These are phyloP conservation scores for Margaritifera margaritifera DNA, from an alignment of 2,888 invertebrate species.

Conservation along the genomic window DNA sequence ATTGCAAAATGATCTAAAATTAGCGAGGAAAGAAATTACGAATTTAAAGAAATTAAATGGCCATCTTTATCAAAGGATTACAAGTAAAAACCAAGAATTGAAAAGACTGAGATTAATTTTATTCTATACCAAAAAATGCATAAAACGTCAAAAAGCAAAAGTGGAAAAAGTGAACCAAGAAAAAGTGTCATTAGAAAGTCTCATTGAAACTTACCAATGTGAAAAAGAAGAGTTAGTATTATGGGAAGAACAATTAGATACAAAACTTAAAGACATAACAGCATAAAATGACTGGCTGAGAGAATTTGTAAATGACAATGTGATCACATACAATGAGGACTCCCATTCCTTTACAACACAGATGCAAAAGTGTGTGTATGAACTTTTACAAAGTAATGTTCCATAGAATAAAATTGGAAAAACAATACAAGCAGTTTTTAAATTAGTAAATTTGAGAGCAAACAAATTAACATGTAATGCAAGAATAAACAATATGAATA, in stretches of 20 bases:
- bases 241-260: neutral
- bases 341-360: slow-evolving; percentile 15
- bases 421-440: slow-evolving; percentile 13
- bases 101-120: slow-evolving; percentile 11
- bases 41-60: slow-evolving; percentile 6
- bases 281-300: slow-evolving; percentile 23
- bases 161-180: neutral
- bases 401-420: slow-evolving; percentile 13
- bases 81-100: slow-evolving; percentile 10
- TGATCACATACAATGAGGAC: slow-evolving; percentile 19
- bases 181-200: neutral
- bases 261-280: slow-evolving; percentile 6
- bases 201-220: slow-evolving; percentile 7
- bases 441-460: slow-evolving; percentile 16
- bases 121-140: slow-evolving; percentile 5
- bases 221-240: slow-evolving; percentile 5
- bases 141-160: slow-evolving; percentile 1
- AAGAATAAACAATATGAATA: slow-evolving; percentile 22
- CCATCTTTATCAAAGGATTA: neutral
- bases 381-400: slow-evolving; percentile 17
- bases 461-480: slow-evolving; percentile 20
- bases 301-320: slow-evolving; percentile 17
- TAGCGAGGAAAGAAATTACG: slow-evolving; percentile 11
- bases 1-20: slow-evolving; percentile 9
- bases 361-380: slow-evolving; percentile 16